Conservation (phyloP, 2,888 invertebrate species). For the Hydrotaea diabolus region DNA sequence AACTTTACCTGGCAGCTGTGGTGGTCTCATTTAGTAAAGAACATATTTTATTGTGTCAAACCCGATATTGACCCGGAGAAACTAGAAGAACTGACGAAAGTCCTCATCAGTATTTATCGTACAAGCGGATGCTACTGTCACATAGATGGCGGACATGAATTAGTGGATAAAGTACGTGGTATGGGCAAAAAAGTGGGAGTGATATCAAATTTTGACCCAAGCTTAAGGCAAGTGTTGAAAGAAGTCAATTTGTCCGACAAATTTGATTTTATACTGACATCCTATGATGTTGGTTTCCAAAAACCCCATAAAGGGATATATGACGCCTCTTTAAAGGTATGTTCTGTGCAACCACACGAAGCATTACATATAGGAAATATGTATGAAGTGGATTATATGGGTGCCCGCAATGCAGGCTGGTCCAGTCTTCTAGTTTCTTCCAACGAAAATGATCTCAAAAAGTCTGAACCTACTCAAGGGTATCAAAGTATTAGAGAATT, state of each 20-base stretch:
- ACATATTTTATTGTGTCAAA: conserved; percentile 73
- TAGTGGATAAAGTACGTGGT: conserved; percentile 82
- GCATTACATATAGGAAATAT: conserved; percentile 93
- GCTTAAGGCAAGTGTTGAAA: conserved; percentile 85
- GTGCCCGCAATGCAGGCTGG: conserved; percentile 85
- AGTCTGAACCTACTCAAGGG: conserved; percentile 69
- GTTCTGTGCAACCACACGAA: conserved; percentile 82
- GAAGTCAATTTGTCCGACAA: conserved; percentile 83
- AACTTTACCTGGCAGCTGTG: conserved; percentile 87
- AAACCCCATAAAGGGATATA: conserved; percentile 78
- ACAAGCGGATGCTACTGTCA: conserved; percentile 88
- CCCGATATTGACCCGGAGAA: conserved; percentile 69
- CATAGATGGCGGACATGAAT: conserved; percentile 83
- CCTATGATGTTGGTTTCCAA: conserved; percentile 86
- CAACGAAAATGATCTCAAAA: conserved; percentile 48
- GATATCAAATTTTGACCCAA: conserved; percentile 94
- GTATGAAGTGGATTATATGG: conserved; percentile 87
- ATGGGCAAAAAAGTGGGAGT: conserved; percentile 84
- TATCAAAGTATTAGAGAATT: conserved; percentile 72
- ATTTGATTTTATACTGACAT: conserved; percentile 91
- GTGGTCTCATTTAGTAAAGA: conserved; percentile 85
- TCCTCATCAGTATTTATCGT: conserved; percentile 86
- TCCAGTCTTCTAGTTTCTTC: conserved; percentile 73
- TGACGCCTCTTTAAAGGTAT: conserved; percentile 81
- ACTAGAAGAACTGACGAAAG: conserved; percentile 81